Evolutionary conservation across 2,797 vertebrate genomes (phyloP).

Genomic region (Sebastes vulpes): DNA sequence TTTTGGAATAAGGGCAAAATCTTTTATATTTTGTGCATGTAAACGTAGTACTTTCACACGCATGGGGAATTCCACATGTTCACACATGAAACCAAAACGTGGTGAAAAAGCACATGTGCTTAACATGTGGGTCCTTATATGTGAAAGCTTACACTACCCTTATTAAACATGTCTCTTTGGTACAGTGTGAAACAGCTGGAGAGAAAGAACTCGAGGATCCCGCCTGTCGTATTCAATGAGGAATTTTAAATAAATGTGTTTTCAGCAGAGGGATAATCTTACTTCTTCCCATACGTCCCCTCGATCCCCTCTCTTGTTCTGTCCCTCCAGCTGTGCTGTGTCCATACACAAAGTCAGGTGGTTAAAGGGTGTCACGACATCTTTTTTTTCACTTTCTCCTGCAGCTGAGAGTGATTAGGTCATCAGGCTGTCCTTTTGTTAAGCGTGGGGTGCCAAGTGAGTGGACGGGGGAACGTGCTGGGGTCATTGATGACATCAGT

Average conservation of each 20-base stretch:
- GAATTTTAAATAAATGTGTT: slow-evolving; percentile 59
- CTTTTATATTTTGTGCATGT: background rate
- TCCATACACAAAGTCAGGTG: slow-evolving; percentile 49
- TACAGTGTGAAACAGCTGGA: slow-evolving; percentile 36
- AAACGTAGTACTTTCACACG: background rate
- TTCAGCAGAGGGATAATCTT: slow-evolving; percentile 39
- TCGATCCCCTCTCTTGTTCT: slow-evolving; percentile 13
- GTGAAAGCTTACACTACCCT: slow-evolving; percentile 21
- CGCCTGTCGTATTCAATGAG: slow-evolving; percentile 25
- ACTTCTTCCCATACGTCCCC: background rate
- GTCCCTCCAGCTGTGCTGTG: slow-evolving; percentile 60
- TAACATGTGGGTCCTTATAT: slow-evolving; percentile 26
- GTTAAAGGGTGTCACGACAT: slow-evolving; percentile 38
- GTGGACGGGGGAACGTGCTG: background rate
- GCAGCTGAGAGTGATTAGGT: slow-evolving; percentile 67
- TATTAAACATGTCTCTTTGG: slow-evolving; percentile 38
- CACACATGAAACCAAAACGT: background rate
- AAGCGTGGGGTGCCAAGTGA: slow-evolving; percentile 33
- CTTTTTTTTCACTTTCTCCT: slow-evolving; percentile 40
- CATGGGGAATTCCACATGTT: slow-evolving; percentile 18
- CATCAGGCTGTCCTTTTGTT: slow-evolving; percentile 57
- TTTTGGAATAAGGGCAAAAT: background rate
- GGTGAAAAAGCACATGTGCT: slow-evolving; percentile 41
- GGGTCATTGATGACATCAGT: slow-evolving; percentile 30
- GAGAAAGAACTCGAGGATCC: background rate